Conservation (phyloP, 92 coral and sea anemone genomes). For the Epizoanthus rinbou region DNA sequence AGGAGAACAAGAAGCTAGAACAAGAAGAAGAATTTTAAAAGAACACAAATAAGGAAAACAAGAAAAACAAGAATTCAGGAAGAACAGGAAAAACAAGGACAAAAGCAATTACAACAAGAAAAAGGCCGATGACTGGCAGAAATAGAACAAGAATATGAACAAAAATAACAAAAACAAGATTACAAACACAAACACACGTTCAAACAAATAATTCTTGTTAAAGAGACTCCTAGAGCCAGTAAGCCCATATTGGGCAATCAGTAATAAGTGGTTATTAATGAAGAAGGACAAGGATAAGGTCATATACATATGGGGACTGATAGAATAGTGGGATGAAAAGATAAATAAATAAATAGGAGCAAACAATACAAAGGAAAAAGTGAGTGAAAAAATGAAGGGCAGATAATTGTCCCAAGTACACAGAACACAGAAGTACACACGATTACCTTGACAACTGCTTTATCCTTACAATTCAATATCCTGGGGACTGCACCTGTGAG, state of each 20-base stretch:
- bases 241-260: too few species aligned
- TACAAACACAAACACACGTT: too few species aligned
- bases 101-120: too few species aligned
- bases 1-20: not conserved
- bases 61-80: too few species aligned
- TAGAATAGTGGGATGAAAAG: slow-evolving; percentile 10
- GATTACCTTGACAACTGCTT: slow-evolving; percentile 72
- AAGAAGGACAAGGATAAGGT: not conserved
- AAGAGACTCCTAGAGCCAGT: too few species aligned
- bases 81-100: too few species aligned
- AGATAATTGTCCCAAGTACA: not conserved
- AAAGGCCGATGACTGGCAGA: too few species aligned
- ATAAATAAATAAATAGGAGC: slow-evolving; percentile 8
- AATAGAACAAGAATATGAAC: too few species aligned
- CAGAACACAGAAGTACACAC: not conserved
- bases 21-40: not conserved
- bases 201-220: too few species aligned
- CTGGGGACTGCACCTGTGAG: slow-evolving; percentile 66
- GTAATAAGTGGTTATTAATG: not conserved
- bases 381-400: not conserved
- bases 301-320: not conserved
- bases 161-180: not conserved
- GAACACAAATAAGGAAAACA: not conserved
- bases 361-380: not conserved
- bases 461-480: slow-evolving; percentile 65